phyloP scores from a whole-genome alignment of 1,140 invertebrate genomes.

The Matsumurasca onukii region DNA sequence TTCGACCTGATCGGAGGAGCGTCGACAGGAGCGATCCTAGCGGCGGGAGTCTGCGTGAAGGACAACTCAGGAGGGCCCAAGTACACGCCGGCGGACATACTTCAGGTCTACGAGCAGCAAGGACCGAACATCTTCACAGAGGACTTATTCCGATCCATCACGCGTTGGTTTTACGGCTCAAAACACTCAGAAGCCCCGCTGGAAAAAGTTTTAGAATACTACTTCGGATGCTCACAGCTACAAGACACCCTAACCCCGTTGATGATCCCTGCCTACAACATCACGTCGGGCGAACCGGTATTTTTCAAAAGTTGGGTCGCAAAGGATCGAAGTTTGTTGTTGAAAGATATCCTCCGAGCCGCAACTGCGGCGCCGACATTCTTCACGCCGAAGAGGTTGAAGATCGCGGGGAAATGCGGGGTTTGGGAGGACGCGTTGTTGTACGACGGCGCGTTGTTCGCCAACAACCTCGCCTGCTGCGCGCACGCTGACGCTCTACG shows the following conservation, averaged over 20 bases:
- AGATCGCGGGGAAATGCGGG: neutral
- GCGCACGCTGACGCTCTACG: neutral
- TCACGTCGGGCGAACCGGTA: neutral
- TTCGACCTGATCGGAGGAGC: slow-evolving; percentile 1
- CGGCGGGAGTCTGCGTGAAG: neutral
- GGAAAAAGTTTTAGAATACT: neutral
- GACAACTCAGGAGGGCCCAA: neutral
- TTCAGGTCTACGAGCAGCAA: neutral
- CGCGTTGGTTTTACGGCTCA: neutral
- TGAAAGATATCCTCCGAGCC: neutral
- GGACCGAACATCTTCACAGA: neutral
- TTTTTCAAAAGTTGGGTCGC: slow-evolving; percentile 6
- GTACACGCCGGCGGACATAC: neutral
- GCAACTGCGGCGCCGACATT: neutral
- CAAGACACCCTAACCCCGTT: neutral
- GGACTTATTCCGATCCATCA: neutral
- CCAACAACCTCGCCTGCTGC: neutral
- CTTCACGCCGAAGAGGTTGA: neutral
- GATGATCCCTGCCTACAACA: neutral
- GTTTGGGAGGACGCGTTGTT: too few species aligned
- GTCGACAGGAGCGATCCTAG: neutral
- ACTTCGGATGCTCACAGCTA: neutral
- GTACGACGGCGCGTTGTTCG: neutral
- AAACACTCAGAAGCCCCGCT: neutral
- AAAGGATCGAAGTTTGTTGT: neutral